Conservation (phyloP, 2,888 invertebrate species). For the Ctena decussata region DNA sequence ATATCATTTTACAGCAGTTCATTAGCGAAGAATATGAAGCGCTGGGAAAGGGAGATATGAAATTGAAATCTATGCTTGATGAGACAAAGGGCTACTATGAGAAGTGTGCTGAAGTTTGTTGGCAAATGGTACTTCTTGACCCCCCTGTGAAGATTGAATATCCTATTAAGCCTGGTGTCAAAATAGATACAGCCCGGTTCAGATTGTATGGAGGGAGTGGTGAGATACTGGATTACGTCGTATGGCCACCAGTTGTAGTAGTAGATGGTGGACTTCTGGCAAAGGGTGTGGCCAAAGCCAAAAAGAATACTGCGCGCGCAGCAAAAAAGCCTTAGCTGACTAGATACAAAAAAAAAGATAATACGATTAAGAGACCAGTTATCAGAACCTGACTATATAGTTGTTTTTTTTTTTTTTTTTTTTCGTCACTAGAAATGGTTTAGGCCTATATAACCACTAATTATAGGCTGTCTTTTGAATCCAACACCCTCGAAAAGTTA, state of each 20-base stretch:
- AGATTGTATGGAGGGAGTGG: slow-evolving; percentile 24
- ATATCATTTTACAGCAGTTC: no score
- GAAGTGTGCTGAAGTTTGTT: slow-evolving; percentile 50
- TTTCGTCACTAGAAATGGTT: no score
- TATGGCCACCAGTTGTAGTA: slow-evolving; percentile 47
- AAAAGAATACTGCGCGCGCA: no score
- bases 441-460: no score
- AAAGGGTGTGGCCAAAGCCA: slow-evolving; percentile 38
- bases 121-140: slow-evolving; percentile 46
- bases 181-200: slow-evolving; percentile 28
- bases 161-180: slow-evolving; percentile 22
- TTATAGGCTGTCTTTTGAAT: no score
- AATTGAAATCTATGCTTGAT: slow-evolving; percentile 1
- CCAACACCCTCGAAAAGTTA: no score
- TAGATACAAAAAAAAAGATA: no score
- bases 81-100: slow-evolving; percentile 34
- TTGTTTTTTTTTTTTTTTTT: no score
- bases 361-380: no score
- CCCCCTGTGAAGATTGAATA: slow-evolving; percentile 46
- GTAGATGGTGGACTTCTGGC: slow-evolving; percentile 41
- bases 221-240: slow-evolving; percentile 41
- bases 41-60: not conserved
- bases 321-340: no score
- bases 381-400: no score
- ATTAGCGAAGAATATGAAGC: not conserved